These are phyloP conservation scores for Lacerta viridis DNA, from an alignment of 2,797 vertebrate species.

Conservation along the genomic window DNA sequence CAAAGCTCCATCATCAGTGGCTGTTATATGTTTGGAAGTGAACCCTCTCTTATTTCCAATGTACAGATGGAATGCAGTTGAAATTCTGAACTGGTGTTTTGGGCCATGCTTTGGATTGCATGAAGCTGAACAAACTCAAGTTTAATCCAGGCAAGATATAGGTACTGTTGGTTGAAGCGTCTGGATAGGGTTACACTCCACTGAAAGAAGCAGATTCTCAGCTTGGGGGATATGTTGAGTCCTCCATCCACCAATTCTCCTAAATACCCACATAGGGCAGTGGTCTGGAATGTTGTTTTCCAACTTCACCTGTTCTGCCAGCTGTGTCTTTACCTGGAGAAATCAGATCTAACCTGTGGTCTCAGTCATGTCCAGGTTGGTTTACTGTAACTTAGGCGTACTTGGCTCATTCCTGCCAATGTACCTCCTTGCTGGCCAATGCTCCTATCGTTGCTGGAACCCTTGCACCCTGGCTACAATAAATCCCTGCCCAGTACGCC, in stretches of 20 bases:
- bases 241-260: neutral
- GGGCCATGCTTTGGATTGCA: neutral
- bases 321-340: neutral
- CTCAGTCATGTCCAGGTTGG: neutral
- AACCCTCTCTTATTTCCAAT: neutral
- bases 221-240: neutral
- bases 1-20: neutral
- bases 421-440: no score
- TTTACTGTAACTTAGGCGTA: neutral
- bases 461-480: no score
- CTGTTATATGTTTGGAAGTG: neutral
- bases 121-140: neutral
- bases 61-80: neutral
- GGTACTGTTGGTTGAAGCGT: neutral
- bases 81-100: neutral
- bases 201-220: neutral
- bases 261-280: neutral
- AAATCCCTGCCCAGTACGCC: no score
- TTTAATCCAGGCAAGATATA: neutral
- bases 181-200: neutral
- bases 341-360: neutral
- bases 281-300: neutral
- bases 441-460: no score
- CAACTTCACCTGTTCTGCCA: neutral
- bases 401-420: no score